Conservation (phyloP, 2,797 vertebrate genomes). For the Mormyrops boulengeri region DNA sequence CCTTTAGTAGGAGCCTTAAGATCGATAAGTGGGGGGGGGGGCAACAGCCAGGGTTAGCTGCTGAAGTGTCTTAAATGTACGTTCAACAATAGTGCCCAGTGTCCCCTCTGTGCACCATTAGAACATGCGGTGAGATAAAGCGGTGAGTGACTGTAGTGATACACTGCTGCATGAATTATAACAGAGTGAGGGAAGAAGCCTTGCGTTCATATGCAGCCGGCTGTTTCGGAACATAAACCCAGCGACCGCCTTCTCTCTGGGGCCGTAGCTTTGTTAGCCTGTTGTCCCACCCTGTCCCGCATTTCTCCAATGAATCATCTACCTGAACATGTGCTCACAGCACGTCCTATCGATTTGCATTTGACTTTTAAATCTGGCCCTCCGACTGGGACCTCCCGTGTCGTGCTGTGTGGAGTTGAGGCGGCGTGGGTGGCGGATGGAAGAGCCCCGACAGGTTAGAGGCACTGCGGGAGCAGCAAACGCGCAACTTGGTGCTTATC, state of each 20-base stretch:
- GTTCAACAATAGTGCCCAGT: neutral
- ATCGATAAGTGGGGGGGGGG: neutral
- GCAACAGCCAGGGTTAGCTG: neutral
- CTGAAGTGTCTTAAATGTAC: neutral
- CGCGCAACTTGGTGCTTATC: neutral
- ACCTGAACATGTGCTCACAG: constrained; percentile 52
- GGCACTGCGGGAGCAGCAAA: neutral
- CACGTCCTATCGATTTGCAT: constrained; percentile 56
- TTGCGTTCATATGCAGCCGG: neutral
- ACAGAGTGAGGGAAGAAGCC: neutral
- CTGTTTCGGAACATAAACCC: constrained; percentile 1
- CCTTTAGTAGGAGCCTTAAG: neutral
- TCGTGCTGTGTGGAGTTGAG: constrained; percentile 32
- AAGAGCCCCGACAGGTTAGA: neutral
- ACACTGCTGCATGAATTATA: neutral
- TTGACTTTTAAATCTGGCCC: constrained; percentile 62
- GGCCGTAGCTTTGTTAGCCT: constrained; percentile 16
- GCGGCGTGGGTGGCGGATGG: constrained; percentile 39
- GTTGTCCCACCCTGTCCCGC: constrained; percentile 13
- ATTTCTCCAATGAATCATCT: constrained; percentile 38
- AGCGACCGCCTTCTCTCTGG: neutral
- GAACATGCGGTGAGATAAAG: neutral
- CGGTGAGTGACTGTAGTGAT: neutral
- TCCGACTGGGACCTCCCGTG: constrained; percentile 44
- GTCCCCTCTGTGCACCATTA: neutral